Base-by-base conservation (phyloP, 2,113 vertebrate genomes). In the Sinocyclocheilus rhinocerous region DNA sequence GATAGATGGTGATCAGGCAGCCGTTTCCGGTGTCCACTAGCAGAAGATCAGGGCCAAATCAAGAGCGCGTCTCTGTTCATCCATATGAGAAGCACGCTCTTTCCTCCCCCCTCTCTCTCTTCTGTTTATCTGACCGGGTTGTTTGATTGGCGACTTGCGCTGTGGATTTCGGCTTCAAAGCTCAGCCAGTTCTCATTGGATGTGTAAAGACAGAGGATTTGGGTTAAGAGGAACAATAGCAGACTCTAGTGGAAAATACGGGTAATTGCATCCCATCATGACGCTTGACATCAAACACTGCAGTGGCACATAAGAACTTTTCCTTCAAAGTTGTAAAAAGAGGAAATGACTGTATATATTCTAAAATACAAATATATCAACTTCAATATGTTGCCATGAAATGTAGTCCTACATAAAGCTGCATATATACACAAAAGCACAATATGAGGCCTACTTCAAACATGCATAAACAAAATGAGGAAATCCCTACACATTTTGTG, bases 181-280 rank as follows among this genome's bases (percentile, higher is more conserved):
- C 83, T 85, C 87, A 87, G 73, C 72, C 11, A 18, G 67, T 75
- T 84, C 55, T 86, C 50, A 70, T 48, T 85, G 52, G 48, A 29
- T 24, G 76, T 39, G 39, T 67, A 55, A 52, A 29, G 52, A 75
- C 16, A 48, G 45, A 16, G 50, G 29, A 45, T 52, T 65, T 4
- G 24, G 16, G 6, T 75, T n/a, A 24, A 79, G 79, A 69, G 48
- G 12, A 45, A 42, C 63, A 81, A 83, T 61, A 59, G 65, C n/a
- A 69, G 15, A 45, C 73, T 83, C 90, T 89, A 55, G 75, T 73
- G 90, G 88, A 45, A 29, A 20, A 45, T 22, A 3, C 2, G 4
- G 1, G 85, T 52, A 81, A 85, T 29, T 76, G 76, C 70, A 86
- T 50, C 16, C 52, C n/a, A 81, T 4, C n/a, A 69, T 1, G 12